Evolutionary conservation across 2,797 vertebrate species (phyloP).

Genomic region (Dromococcyx pavoninus): DNA sequence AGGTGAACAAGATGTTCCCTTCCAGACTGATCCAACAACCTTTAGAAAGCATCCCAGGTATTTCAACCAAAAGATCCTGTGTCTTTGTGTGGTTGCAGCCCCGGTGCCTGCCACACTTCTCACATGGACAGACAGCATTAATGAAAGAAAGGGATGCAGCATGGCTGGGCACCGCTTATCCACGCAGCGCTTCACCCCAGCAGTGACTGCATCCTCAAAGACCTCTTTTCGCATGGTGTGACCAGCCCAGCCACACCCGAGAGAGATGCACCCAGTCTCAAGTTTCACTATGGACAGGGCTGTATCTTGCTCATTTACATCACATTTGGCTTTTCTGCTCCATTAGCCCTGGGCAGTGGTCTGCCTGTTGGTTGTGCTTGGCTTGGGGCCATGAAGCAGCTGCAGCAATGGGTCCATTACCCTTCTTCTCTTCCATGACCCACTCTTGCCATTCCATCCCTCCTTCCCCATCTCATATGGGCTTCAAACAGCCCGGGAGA

Average conservation of each 20-base stretch:
- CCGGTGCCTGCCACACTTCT: not conserved
- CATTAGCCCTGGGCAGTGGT: not conserved
- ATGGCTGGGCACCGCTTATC: not conserved
- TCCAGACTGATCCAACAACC: not conserved
- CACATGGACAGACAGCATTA: not conserved
- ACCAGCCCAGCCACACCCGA: not conserved
- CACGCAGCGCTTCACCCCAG: not conserved
- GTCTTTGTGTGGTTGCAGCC: accelerated
- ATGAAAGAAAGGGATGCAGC: not conserved
- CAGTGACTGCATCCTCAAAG: not conserved
- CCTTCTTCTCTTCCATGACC: not conserved
- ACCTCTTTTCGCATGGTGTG: not conserved
- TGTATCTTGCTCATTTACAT: not conserved
- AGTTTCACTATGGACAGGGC: no score
- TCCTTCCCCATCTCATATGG: not conserved
- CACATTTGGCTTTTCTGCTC: not conserved
- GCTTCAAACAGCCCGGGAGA: not conserved
- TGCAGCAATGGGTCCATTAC: not conserved
- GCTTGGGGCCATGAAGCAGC: not conserved
- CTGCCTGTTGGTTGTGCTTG: not conserved
- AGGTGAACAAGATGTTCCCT: not conserved
- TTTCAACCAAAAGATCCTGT: not conserved
- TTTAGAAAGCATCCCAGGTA: not conserved
- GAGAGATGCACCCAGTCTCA: not conserved
- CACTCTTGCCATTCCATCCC: not conserved